Base-by-base conservation (phyloP, 2,888 invertebrate species). In the Platycheirus rosarum region DNA sequence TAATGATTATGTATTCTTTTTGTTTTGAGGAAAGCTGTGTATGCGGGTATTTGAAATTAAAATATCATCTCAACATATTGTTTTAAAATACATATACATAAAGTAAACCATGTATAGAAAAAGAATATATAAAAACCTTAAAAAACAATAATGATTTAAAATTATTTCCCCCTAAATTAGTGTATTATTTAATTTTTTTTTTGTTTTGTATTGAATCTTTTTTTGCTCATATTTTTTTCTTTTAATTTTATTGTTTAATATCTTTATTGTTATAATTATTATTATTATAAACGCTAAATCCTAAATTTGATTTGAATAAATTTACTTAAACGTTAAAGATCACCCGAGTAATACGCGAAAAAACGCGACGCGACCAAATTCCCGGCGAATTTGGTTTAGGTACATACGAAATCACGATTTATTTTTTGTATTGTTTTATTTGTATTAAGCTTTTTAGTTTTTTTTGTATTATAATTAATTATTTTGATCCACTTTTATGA, bases 361-460 rank as follows among this genome's bases (percentile, higher is more conserved):
- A 88, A 87, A 88, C 90, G 90, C 90, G 90, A 89, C 90, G 90
- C 90, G 90, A 89, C 90, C 90, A 90, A 90, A 89, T 89, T 90
- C 90, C 90, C 90, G 90, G 89, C 88, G 90, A 90, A 90, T 89
- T 89, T 89, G 90, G 89, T 90, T 89, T 90, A 90, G 90, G 90
- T 90, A 90, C 90, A 89, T 90, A 90, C 90, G 90, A 90, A 90
- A 90, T 90, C 90, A 90, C 90, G 90, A 89, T 88, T 87, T 85
- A 85, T 86, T 86, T 86, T 77, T 84, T 80, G 63, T 85, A 85
- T 63, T 63, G 53, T 70, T 84, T 75, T 63, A 2, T 35, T 53
- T 69, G 35, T 57, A 63, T 29, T 63, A 60, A 53, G 32, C 5
- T 80, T 71, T 66, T 35, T 46, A 32, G 42, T 32, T 57, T 49